Evolutionary conservation across 2,797 vertebrate species (phyloP).

Genomic region (Aratinga solstitialis): DNA sequence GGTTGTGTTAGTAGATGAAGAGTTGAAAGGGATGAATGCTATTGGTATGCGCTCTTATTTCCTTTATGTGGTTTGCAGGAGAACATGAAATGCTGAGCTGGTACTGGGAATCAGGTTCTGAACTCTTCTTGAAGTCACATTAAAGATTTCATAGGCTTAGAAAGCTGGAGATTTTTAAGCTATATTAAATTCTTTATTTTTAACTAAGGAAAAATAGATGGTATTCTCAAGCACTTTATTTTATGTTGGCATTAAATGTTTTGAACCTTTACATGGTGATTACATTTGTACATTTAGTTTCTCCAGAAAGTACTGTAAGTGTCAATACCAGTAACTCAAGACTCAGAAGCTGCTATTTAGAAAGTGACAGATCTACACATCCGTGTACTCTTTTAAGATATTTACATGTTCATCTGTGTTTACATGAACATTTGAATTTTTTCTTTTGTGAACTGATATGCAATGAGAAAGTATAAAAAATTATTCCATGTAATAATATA

Average conservation of each 20-base stretch:
- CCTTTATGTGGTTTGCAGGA: neutral
- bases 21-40: neutral
- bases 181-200: neutral
- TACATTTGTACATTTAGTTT: neutral
- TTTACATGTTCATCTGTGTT: neutral
- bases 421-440: neutral
- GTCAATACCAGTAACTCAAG: neutral
- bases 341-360: neutral
- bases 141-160: neutral
- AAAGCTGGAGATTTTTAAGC: neutral
- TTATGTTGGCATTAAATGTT: neutral
- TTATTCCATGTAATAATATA: neutral
- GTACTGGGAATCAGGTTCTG: neutral
- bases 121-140: neutral
- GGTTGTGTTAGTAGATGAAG: neutral
- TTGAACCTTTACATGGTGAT: neutral
- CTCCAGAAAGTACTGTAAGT: neutral
- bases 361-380: neutral
- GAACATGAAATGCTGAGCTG: neutral
- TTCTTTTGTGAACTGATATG: neutral
- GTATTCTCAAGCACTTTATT: neutral
- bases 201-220: neutral
- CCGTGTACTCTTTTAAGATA: neutral
- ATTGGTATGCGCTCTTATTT: neutral
- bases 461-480: neutral